A percentile compares a stretch with the other conserved stretches of the same genome.
Conservation (phyloP, 2,113 vertebrate genomes). For the Hippocampus abdominalis region DNA sequence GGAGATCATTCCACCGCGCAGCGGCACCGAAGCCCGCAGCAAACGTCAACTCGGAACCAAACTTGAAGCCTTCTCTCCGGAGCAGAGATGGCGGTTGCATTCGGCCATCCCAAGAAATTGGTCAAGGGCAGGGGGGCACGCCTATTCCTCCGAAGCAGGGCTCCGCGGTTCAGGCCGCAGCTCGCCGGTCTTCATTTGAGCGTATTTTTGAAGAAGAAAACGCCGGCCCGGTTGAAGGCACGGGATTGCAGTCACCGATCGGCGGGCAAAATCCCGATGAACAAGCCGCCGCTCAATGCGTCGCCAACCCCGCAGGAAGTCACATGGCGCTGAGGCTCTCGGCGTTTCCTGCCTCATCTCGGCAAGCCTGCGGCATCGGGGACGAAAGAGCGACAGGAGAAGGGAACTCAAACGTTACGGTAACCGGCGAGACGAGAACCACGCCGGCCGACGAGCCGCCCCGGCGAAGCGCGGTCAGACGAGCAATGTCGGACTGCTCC, state of each 20-base stretch:
- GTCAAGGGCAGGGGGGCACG: not conserved
- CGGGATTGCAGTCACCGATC: constrained; percentile 28
- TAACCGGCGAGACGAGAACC: constrained; percentile 35
- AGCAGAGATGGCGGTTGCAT: constrained; percentile 25
- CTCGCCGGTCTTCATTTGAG: not conserved
- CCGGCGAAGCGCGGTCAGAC: constrained; percentile 69
- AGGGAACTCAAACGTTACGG: constrained; percentile 15
- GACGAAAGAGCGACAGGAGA: not conserved
- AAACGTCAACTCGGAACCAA: constrained; percentile 26
- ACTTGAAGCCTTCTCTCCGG: not conserved
- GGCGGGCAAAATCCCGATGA: constrained; percentile 23
- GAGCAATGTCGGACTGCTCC: constrained; percentile 89
- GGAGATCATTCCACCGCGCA: constrained; percentile 23
- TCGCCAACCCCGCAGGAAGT: constrained; percentile 15
- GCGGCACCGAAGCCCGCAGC: constrained; percentile 49
- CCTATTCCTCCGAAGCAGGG: constrained; percentile 19
- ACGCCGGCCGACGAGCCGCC: constrained; percentile 49
- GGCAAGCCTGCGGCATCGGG: not conserved
- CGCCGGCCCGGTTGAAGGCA: constrained; percentile 27
- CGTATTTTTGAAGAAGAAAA: constrained; percentile 4
- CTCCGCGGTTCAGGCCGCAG: not conserved
- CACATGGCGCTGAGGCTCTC: constrained; percentile 1
- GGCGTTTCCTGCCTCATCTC: constrained; percentile 2
- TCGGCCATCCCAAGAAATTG: constrained; percentile 25
- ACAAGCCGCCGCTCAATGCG: constrained; percentile 4